Evolutionary conservation across 2,113 vertebrate species (phyloP), one percentile per base, ranked within the genome.

Genomic region (Podarcis muralis): DNA sequence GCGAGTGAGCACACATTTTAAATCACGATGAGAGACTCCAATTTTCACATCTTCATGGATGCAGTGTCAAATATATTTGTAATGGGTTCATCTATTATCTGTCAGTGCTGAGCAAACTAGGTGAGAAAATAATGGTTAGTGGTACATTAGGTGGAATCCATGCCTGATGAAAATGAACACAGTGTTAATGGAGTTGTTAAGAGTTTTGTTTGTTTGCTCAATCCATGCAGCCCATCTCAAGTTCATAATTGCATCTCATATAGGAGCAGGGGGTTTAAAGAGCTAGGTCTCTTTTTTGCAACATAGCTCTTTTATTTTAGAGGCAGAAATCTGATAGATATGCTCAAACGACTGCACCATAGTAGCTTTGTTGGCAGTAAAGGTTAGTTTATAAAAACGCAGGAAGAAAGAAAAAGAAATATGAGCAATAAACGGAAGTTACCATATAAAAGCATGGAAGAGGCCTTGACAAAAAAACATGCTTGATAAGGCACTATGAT

Each of bases 81-180:
- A 96, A 96, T 93, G 91, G 92, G 94, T 96, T 97, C 96, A 96
- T 96, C 95, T 94, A 94, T 94, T 95, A 93, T 90, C 96, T 95
- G 96, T 91, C 84, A 87, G 93, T 87, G 32, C 77, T 65, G 93
- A 93, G 83, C 89, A 95, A 96, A 93, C 95, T 89, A 94, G 93
- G 93, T 95, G 95, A 95, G 95, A 96, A 96, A 96, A 96, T 94
- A 94, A 94, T 88, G 82, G 53, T 79, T 95, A 94, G 90, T 90
- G 92, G 92, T 82, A 86, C 86, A 95, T 96, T 94, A 94, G 93
- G 82, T 65, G 90, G 89, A 89, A 95, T 91, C 82, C 69, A 83
- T 71, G 83, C 82, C 48, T 66, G 79, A 93, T 84, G 89, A 93
- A 94, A 95, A 96, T 81, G 94, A 95, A 90, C 75, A 90, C 3